Evolutionary conservation across 2,888 invertebrate species (phyloP), one percentile per base, ranked within the genome.

Genomic region (Rhimphoctona megacephalus): DNA sequence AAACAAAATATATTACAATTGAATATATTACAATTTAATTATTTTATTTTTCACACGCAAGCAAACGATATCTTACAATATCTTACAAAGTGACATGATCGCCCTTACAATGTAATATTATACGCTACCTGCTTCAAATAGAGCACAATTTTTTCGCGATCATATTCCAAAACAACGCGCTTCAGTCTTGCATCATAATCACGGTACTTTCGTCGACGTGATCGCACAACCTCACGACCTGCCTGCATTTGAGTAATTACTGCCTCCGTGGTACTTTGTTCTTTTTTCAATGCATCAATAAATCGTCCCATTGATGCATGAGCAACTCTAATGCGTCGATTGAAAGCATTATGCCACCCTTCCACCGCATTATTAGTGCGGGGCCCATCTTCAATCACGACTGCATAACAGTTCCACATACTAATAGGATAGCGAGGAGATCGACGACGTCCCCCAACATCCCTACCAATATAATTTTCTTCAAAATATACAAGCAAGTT

Each of bases 331-430:
- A 79, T 69, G 19, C 57, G 52, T 14, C 52, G 69, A 43, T 69
- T 79, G 9, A 79, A 79, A 11, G 57, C 52, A 46, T 77, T 46
- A 76, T 64, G 46, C 76, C 64, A 77, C 22, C 66, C 64, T 49
- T 49, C 66, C 11, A 77, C 43, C 17, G 67, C 52, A 52, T 78
- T 78, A 25, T 78, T 78, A 7, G 54, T 78, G 17, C 78, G 66
- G 5, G 67, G 66, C 36, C 52, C 22, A 33, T 52, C 78, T 30
- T 25, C n/a, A 19, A 67, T 14, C 43, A 79, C 69, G 5, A 25
- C 17, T 17, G 1, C 19, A 43, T 79, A 69, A 46, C 69, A 79
- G 19, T 79, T 70, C 79, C 79, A 79, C 79, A 79, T 69, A 22
- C 0, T 36, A 14, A 78, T 78, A 52, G 49, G 33, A 49, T 54